A percentile compares a stretch with the other conserved stretches of the same genome.
Evolutionary conservation across 2,888 invertebrate species (phyloP).

Genomic region (Lottia scabra): DNA sequence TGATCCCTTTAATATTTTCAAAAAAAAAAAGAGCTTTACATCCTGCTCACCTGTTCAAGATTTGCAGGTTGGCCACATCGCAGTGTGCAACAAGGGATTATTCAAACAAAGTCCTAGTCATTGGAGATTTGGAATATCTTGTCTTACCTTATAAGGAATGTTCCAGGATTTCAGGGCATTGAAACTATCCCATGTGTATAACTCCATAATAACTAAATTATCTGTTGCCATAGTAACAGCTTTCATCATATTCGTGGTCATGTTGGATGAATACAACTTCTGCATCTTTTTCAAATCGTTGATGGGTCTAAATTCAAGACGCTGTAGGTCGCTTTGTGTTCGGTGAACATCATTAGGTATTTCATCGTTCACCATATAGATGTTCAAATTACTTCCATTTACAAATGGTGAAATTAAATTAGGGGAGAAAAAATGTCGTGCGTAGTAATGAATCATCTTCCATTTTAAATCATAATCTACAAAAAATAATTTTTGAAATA

Average conservation of each 20-base stretch:
- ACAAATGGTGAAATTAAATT: conserved; percentile 65
- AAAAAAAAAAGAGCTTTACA: no score
- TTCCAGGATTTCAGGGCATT: conserved; percentile 48
- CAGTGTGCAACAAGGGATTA: no score
- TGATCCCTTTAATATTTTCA: no score
- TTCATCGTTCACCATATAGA: conserved; percentile 46
- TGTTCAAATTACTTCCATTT: conserved; percentile 42
- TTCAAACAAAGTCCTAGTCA: no score
- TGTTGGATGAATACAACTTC: not conserved
- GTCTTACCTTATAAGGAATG: conserved; percentile 42
- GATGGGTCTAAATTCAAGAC: conserved; percentile 1
- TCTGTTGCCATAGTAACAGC: not conserved
- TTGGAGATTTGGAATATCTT: no score
- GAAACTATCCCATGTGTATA: conserved; percentile 51
- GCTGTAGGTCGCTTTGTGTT: conserved; percentile 18
- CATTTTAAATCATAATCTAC: conserved; percentile 82
- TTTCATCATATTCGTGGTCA: not conserved
- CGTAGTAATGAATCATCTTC: conserved; percentile 92
- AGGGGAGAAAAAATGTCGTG: conserved; percentile 82
- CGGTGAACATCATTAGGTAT: conserved; percentile 35
- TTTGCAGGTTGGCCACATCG: no score
- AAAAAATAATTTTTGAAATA: conserved; percentile 27
- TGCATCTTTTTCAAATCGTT: not conserved
- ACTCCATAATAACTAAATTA: conserved; percentile 29
- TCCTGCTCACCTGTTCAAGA: no score